A percentile compares a stretch with the other conserved stretches of the same genome.
phyloP scores from a whole-genome alignment of 2,888 invertebrate species.

The Achlya flavicornis region DNA sequence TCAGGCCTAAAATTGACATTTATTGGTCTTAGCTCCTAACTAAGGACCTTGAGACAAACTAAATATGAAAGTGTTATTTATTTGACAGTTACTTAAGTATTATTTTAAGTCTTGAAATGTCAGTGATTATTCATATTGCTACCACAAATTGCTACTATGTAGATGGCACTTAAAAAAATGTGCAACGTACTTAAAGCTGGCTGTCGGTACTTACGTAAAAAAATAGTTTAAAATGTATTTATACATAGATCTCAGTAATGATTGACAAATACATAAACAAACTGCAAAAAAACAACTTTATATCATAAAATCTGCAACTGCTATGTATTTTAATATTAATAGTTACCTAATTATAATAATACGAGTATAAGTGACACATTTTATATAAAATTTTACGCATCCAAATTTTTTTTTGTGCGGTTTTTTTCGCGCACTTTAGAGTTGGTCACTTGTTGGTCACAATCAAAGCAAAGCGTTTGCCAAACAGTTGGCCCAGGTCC shows the following conservation, averaged over 20 bases:
- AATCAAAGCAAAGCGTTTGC: not conserved
- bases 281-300: no score
- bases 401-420: no score
- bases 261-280: no score
- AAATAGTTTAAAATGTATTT: not conserved
- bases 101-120: constrained; percentile 1
- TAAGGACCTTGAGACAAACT: not conserved
- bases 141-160: not conserved
- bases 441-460: not conserved
- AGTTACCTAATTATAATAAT: no score
- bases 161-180: not conserved
- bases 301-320: no score
- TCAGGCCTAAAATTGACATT: not conserved
- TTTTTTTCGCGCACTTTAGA: not conserved
- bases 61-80: constrained; percentile 18
- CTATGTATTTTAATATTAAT: no score
- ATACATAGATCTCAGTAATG: no score
- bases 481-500: constrained; percentile 9
- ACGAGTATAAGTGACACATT: no score
- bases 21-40: not conserved
- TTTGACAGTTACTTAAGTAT: constrained; percentile 15
- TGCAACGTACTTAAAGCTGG: not conserved
- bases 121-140: not conserved
- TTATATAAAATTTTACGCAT: no score
- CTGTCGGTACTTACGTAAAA: not conserved